Evolutionary conservation across 2,113 vertebrate genomes (phyloP).

Genomic region (Oncorhynchus nerka): DNA sequence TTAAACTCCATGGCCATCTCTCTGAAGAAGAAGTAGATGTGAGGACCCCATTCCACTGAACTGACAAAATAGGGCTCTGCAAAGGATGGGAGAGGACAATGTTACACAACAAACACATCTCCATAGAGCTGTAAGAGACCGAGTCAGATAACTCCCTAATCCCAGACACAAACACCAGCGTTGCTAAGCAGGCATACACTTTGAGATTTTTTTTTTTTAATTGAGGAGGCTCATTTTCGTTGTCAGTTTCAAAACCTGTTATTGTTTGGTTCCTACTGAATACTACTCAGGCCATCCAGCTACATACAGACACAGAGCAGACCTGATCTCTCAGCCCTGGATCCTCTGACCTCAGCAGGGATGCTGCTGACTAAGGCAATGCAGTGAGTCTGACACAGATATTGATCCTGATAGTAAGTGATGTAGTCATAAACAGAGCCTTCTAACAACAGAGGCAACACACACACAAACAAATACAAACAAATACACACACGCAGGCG

Average conservation of each 20-base stretch:
- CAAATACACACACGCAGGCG: neutral
- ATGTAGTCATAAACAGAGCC: constrained; percentile 31
- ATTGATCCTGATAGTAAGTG: constrained; percentile 48
- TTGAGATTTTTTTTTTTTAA: too few relatives aligned
- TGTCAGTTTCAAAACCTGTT: too few relatives aligned
- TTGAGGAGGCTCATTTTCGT: too few relatives aligned
- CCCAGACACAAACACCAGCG: too few relatives aligned
- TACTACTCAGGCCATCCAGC: too few relatives aligned
- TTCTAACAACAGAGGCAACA: constrained; percentile 20
- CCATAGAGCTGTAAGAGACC: neutral
- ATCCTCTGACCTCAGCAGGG: constrained; percentile 7
- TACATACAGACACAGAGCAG: neutral
- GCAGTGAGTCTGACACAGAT: constrained; percentile 17
- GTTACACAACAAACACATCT: neutral
- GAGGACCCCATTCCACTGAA: constrained; percentile 88
- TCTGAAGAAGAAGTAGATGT: constrained; percentile 97
- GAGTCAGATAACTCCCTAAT: too few relatives aligned
- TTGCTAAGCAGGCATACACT: too few relatives aligned
- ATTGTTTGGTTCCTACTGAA: too few relatives aligned
- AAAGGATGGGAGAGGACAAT: constrained; percentile 6
- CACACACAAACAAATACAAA: neutral
- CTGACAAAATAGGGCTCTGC: constrained; percentile 93
- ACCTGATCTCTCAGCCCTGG: neutral
- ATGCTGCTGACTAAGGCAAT: constrained; percentile 46
- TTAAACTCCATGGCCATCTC: constrained; percentile 99